Evolutionary conservation across 2,113 vertebrate species (phyloP).

Genomic region (Dipodomys stephensi): DNA sequence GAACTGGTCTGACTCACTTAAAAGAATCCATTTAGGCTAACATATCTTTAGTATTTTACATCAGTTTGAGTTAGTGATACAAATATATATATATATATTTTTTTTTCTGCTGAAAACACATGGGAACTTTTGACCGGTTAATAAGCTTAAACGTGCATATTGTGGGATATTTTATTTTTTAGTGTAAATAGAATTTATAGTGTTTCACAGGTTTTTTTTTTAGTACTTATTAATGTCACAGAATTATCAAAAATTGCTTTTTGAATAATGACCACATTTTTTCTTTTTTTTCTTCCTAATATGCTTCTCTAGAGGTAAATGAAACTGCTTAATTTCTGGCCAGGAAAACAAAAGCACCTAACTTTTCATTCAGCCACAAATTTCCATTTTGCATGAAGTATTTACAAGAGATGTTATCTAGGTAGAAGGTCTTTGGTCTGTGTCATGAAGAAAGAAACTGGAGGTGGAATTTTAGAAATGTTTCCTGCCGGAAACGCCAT

Average conservation of each 20-base stretch:
- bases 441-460: slow-evolving; percentile 62
- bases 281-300: slow-evolving; percentile 4
- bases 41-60: slow-evolving; percentile 75
- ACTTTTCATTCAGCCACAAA: slow-evolving; percentile 38
- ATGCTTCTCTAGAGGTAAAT: slow-evolving; percentile 47
- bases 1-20: slow-evolving; percentile 54
- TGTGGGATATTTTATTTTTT: slow-evolving; percentile 53
- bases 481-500: slow-evolving; percentile 58
- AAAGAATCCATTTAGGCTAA: slow-evolving; percentile 64
- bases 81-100: neutral
- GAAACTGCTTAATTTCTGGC: slow-evolving; percentile 50
- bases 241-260: slow-evolving; percentile 37
- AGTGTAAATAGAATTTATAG: slow-evolving; percentile 24
- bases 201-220: slow-evolving; percentile 54
- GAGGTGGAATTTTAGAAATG: slow-evolving; percentile 75
- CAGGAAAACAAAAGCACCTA: neutral
- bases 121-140: slow-evolving; percentile 30
- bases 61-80: slow-evolving; percentile 46
- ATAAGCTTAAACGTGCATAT: slow-evolving; percentile 43
- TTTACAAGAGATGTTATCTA: slow-evolving; percentile 36
- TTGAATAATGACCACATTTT: neutral
- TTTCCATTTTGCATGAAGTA: slow-evolving; percentile 50
- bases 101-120: slow-evolving; percentile 41
- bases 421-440: slow-evolving; percentile 52
- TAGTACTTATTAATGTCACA: neutral